phyloP scores from a whole-genome alignment of 2,888 invertebrate species.

The Cephus pygmeus region DNA sequence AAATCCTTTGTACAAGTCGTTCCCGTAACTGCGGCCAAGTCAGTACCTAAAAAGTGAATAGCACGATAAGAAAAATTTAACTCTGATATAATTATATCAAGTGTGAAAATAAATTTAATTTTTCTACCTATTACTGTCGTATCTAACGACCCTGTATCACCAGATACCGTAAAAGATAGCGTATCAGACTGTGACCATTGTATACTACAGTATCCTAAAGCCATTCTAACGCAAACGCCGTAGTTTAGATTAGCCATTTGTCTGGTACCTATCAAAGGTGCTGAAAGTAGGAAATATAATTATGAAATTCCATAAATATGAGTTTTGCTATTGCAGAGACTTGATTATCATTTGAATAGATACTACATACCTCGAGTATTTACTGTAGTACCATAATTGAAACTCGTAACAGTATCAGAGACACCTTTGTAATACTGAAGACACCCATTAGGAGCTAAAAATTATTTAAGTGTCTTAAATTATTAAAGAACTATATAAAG shows the following conservation, averaged over 20 bases:
- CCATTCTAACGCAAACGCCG: slow-evolving; percentile 81
- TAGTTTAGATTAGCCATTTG: slow-evolving; percentile 80
- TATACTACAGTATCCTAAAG: slow-evolving; percentile 78
- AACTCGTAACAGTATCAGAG: slow-evolving; percentile 76
- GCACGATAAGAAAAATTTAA: background rate
- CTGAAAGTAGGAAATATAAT: slow-evolving; percentile 12
- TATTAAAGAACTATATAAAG: background rate
- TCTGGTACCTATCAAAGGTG: slow-evolving; percentile 71
- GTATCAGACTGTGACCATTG: slow-evolving; percentile 72
- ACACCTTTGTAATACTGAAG: slow-evolving; percentile 77
- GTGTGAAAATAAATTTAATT: background rate
- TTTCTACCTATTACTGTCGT: slow-evolving; percentile 69
- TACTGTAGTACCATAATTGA: slow-evolving; percentile 78
- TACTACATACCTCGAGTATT: slow-evolving; percentile 69
- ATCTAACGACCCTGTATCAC: slow-evolving; percentile 76
- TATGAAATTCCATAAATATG: background rate
- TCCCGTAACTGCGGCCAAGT: slow-evolving; percentile 70
- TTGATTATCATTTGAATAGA: slow-evolving; percentile 28
- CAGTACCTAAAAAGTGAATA: slow-evolving; percentile 62
- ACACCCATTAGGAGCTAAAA: slow-evolving; percentile 80
- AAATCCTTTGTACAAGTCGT: slow-evolving; percentile 77
- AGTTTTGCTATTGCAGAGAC: background rate
- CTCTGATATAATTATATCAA: background rate
- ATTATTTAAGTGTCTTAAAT: slow-evolving; percentile 3
- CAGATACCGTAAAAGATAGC: slow-evolving; percentile 78